Percentiles rank a stretch among this genome's conserved stretches.
phyloP scores from a whole-genome alignment of 2,888 invertebrate species.

The Archips crataeganus region DNA sequence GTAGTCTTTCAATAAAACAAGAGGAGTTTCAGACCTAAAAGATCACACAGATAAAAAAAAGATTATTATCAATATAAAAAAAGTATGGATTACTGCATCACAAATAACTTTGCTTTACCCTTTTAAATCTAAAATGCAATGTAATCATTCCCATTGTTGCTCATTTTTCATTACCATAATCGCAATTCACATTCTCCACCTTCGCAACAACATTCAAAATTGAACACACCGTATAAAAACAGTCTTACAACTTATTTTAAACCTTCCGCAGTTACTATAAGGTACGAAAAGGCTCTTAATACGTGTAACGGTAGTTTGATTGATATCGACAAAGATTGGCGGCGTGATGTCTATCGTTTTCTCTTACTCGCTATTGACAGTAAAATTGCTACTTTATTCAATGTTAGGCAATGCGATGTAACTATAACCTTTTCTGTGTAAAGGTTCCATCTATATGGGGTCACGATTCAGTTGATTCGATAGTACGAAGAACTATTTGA shows the following conservation, averaged over 20 bases:
- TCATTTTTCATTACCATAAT: background rate
- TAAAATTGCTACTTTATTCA: conserved; percentile 44
- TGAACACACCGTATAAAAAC: background rate
- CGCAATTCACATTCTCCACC: background rate
- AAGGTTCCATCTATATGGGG: conserved; percentile 35
- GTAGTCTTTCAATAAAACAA: too few species aligned
- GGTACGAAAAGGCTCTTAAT: conserved; percentile 11
- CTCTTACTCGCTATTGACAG: conserved; percentile 43
- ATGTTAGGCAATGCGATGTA: too few species aligned
- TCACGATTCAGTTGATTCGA: conserved; percentile 4
- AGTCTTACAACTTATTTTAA: background rate
- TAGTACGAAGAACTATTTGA: too few species aligned
- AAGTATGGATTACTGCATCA: too few species aligned
- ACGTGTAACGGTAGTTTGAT: conserved; percentile 47
- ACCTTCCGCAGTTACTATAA: conserved; percentile 17
- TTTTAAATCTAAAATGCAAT: background rate
- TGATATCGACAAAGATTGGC: conserved; percentile 52
- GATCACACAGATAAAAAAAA: too few species aligned
- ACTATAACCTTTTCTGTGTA: too few species aligned
- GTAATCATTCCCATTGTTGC: background rate
- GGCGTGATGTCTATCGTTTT: conserved; percentile 50
- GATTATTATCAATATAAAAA: too few species aligned
- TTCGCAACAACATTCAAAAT: conserved; percentile 4
- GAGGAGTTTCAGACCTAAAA: too few species aligned
- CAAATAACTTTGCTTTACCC: background rate